These are phyloP conservation scores for Paguma larvata DNA, from an alignment of 2,797 vertebrate species.

Conservation along the genomic window DNA sequence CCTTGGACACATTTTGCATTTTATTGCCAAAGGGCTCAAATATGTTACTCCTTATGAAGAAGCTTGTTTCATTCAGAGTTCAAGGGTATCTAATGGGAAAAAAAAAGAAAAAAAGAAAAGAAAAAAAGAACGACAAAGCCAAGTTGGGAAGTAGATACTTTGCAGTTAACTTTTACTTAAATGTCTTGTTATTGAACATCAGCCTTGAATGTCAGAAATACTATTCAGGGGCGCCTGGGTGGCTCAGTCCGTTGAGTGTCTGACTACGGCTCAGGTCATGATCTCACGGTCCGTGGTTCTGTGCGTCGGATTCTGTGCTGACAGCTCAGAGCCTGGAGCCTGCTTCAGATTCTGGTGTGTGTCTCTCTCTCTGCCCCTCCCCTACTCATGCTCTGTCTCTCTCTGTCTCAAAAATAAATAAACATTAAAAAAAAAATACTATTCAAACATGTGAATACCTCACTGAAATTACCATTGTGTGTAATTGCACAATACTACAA, in stretches of 20 bases:
- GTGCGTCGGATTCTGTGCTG: too few species aligned
- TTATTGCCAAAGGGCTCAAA: not conserved
- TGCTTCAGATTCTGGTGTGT: too few species aligned
- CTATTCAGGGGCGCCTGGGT: not conserved
- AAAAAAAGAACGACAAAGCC: not conserved
- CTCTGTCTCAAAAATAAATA: too few species aligned
- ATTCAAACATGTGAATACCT: not conserved
- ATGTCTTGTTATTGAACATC: not conserved
- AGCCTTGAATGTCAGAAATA: not conserved
- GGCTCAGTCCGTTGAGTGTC: too few species aligned
- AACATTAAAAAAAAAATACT: not conserved
- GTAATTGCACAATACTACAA: not conserved
- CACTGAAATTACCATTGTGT: slow-evolving; percentile 1
- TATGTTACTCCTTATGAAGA: not conserved
- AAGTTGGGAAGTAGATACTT: not conserved
- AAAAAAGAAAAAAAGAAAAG: not conserved
- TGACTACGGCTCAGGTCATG: too few species aligned
- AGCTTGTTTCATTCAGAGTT: not conserved
- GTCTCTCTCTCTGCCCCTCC: too few species aligned
- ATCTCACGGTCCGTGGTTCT: too few species aligned
- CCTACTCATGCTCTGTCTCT: too few species aligned
- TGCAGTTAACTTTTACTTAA: not conserved
- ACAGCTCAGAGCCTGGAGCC: too few species aligned
- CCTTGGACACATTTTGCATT: not conserved
- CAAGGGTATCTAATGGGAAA: not conserved